Evolutionary conservation across 2,797 vertebrate genomes (phyloP).

Genomic region (Eulemur rubriventer): DNA sequence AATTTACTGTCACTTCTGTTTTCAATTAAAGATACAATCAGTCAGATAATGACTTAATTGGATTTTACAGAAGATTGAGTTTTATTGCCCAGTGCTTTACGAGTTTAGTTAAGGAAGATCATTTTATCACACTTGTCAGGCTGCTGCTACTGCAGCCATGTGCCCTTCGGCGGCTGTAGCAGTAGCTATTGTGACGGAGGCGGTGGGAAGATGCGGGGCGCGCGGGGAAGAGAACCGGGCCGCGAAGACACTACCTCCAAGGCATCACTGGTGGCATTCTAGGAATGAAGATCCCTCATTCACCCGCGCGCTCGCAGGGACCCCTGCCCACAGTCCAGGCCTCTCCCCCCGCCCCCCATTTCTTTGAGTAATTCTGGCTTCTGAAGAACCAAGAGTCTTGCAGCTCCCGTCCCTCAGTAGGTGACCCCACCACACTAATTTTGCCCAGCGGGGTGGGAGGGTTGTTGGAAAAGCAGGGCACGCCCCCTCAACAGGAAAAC

Average conservation of each 20-base stretch:
- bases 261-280: background rate
- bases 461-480: background rate
- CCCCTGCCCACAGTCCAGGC: background rate
- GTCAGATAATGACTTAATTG: slow-evolving; percentile 99
- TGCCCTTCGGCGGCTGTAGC: slow-evolving; percentile 84
- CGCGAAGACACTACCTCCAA: background rate
- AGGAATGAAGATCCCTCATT: background rate
- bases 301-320: background rate
- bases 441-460: background rate
- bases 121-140: slow-evolving; percentile 98
- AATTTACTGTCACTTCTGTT: slow-evolving; percentile 99
- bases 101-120: slow-evolving; percentile 99
- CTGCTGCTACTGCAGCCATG: slow-evolving; percentile 83
- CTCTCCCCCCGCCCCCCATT: background rate
- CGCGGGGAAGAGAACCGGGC: background rate
- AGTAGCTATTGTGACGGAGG: slow-evolving; percentile 63
- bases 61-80: slow-evolving; percentile 99
- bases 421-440: background rate
- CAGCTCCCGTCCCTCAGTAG: background rate
- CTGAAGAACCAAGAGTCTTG: background rate
- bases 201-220: slow-evolving; percentile 1
- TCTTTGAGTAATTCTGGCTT: background rate
- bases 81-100: slow-evolving; percentile 99
- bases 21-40: slow-evolving; percentile 99
- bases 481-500: background rate